phyloP scores from a whole-genome alignment of 2,888 invertebrate species.

The Tetranychus piercei region DNA sequence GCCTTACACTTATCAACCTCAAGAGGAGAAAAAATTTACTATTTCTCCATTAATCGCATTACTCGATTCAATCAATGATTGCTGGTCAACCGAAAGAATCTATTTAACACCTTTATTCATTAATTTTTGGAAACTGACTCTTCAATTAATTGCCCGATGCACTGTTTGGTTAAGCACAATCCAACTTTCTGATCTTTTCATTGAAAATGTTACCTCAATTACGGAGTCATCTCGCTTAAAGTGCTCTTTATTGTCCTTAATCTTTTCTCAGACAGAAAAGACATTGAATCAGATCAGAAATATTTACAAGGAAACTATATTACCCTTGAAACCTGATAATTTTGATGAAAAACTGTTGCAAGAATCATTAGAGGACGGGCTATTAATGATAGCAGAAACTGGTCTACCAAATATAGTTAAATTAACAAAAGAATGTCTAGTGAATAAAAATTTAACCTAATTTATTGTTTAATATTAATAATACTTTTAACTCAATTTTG shows the following conservation, averaged over 20 bases:
- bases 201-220: neutral
- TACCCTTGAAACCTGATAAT: neutral
- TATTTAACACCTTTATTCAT: slow-evolving; percentile 47
- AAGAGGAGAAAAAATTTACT: neutral
- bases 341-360: slow-evolving; percentile 1
- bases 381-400: neutral
- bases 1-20: neutral
- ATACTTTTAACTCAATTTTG: neutral
- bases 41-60: slow-evolving; percentile 31
- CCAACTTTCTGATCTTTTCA: neutral
- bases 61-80: slow-evolving; percentile 41
- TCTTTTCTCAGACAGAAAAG: slow-evolving; percentile 6
- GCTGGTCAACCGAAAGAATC: slow-evolving; percentile 47
- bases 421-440: slow-evolving; percentile 4
- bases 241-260: neutral
- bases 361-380: slow-evolving; percentile 1
- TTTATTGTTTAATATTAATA: slow-evolving; percentile 1
- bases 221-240: neutral
- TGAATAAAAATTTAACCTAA: slow-evolving; percentile 7
- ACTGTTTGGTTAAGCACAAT: slow-evolving; percentile 44
- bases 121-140: slow-evolving; percentile 65
- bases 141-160: slow-evolving; percentile 64
- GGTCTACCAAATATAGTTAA: slow-evolving; percentile 9
- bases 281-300: neutral
- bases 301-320: neutral